These are phyloP conservation scores for Nansenia antarctica DNA, from an alignment of 2,113 vertebrate species.

Conservation along the genomic window DNA sequence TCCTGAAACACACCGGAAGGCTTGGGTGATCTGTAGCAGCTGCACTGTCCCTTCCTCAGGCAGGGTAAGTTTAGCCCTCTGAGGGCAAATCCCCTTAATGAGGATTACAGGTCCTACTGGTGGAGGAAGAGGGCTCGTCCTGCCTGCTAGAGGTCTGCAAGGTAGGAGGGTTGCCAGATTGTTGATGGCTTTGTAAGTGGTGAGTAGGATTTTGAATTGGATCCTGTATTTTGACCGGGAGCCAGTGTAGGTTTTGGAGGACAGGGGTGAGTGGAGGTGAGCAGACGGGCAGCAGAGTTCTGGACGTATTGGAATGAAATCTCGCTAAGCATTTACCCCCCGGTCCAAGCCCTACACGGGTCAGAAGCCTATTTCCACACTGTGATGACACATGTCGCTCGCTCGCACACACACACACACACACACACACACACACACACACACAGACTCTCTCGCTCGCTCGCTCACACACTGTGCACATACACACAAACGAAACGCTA, in stretches of 20 bases:
- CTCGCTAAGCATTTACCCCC: too few species aligned
- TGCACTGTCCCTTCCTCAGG: slow-evolving; percentile 6
- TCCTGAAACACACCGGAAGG: not conserved
- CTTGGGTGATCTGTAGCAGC: not conserved
- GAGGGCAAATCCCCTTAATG: slow-evolving; percentile 62
- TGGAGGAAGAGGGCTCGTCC: slow-evolving; percentile 36
- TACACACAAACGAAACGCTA: too few species aligned
- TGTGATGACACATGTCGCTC: too few species aligned
- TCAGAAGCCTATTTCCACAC: too few species aligned
- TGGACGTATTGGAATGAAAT: not conserved
- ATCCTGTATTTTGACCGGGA: not conserved
- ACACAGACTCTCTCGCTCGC: too few species aligned
- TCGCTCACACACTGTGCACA: too few species aligned
- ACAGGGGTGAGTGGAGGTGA: not conserved
- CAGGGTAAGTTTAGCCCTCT: slow-evolving; percentile 56
- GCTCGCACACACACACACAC: too few species aligned
- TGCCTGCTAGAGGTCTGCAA: slow-evolving; percentile 26
- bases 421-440: too few species aligned
- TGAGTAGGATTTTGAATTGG: too few species aligned
- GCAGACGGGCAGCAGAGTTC: not conserved
- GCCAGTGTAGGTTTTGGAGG: not conserved
- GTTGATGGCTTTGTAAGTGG: too few species aligned
- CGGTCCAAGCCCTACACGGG: too few species aligned
- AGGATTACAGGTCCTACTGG: slow-evolving; percentile 59
- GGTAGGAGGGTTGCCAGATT: slow-evolving; percentile 9